Evolutionary conservation across 1,140 invertebrate species (phyloP).

Genomic region (Diabrotica virgifera): DNA sequence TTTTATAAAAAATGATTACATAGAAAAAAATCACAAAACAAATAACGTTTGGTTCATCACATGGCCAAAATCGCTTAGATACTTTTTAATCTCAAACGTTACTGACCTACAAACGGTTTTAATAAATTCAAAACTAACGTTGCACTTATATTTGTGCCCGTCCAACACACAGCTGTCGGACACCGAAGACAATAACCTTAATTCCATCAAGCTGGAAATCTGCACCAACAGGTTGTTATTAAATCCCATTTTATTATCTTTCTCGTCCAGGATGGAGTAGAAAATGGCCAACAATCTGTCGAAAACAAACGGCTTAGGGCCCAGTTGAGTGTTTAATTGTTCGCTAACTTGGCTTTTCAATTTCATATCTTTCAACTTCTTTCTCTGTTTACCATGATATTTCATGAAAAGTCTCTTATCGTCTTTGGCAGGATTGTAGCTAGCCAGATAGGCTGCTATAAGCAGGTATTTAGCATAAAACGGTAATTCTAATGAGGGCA

Average conservation of each 20-base stretch:
- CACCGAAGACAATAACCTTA: constrained; percentile 62
- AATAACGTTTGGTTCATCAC: constrained; percentile 19
- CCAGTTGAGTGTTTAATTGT: constrained; percentile 59
- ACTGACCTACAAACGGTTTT: constrained; percentile 66
- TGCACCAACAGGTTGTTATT: constrained; percentile 80
- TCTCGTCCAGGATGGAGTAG: constrained; percentile 83
- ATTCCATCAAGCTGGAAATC: constrained; percentile 70
- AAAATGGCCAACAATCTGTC: constrained; percentile 87
- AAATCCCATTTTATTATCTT: constrained; percentile 77
- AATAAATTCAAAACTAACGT: constrained; percentile 69
- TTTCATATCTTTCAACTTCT: constrained; percentile 55
- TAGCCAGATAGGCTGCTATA: constrained; percentile 86
- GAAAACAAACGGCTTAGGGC: constrained; percentile 78
- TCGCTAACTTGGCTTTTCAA: constrained; percentile 54
- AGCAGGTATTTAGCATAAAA: constrained; percentile 86
- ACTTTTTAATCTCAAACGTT: constrained; percentile 69
- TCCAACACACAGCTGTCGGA: constrained; percentile 64
- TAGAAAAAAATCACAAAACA: too few relatives aligned
- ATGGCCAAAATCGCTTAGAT: constrained; percentile 67
- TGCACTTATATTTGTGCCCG: constrained; percentile 70
- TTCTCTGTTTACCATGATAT: constrained; percentile 62
- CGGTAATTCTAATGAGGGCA: constrained; percentile 76
- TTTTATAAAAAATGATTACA: too few relatives aligned
- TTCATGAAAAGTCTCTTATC: constrained; percentile 82
- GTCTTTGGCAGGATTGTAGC: constrained; percentile 82